Conservation (phyloP, 2,113 vertebrate genomes). For the Pseudolaguvia tuberculata region DNA sequence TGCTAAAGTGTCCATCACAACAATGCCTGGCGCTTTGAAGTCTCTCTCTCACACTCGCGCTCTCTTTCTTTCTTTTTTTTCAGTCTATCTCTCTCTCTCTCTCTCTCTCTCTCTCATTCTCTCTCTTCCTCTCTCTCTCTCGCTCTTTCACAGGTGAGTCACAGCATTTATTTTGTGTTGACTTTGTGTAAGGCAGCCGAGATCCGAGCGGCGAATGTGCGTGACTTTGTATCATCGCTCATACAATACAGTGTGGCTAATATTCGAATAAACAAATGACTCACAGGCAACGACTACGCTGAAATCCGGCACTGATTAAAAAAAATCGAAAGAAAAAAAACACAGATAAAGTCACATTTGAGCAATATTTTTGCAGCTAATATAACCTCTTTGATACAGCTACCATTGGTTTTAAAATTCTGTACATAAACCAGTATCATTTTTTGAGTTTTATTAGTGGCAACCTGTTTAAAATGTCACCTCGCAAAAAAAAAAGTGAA, state of each 20-base stretch:
- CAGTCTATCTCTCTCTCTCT: no score
- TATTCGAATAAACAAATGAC: constrained; percentile 37
- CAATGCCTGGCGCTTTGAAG: constrained; percentile 35
- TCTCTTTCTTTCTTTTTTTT: no score
- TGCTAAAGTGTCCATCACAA: constrained; percentile 50
- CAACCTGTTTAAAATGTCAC: not conserved
- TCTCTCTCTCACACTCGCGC: constrained; percentile 1
- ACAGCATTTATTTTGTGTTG: constrained; percentile 13
- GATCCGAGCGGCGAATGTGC: constrained; percentile 19
- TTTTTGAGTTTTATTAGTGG: not conserved
- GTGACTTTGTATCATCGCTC: constrained; percentile 25
- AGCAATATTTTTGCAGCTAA: not conserved
- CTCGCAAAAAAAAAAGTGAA: not conserved
- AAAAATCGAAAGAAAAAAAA: not conserved
- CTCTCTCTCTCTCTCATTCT: not conserved
- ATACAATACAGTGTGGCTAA: constrained; percentile 24
- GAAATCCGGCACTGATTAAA: not conserved
- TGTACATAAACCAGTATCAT: not conserved
- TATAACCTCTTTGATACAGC: not conserved
- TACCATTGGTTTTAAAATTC: not conserved
- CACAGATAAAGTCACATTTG: not conserved
- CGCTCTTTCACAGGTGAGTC: constrained; percentile 36
- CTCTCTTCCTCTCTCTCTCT: constrained; percentile 10
- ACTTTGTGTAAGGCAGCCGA: constrained; percentile 9
- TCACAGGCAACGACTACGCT: not conserved